Conservation (phyloP, 2,888 invertebrate genomes). For the Leucozona laternaria region DNA sequence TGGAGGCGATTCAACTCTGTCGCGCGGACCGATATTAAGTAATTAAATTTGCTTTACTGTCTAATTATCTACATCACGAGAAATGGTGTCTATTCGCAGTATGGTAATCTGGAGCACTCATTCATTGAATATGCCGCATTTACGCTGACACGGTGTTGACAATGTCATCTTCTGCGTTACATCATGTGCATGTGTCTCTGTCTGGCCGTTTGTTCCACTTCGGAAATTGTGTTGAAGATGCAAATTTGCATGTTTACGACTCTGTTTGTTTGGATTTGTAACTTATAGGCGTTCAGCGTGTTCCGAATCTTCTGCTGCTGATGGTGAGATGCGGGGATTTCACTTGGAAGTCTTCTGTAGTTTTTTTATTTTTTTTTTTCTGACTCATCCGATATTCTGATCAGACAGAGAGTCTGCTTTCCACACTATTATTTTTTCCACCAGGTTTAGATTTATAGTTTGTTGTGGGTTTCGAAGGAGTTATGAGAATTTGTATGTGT, state of each 20-base stretch:
- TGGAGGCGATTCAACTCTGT: conserved; percentile 1
- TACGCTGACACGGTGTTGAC: conserved; percentile 70
- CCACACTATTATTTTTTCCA: neutral
- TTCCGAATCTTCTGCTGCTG: conserved; percentile 50
- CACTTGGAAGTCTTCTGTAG: conserved; percentile 53
- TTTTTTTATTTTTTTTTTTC: conserved; percentile 9
- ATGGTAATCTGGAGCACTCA: conserved; percentile 60
- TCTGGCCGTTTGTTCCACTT: conserved; percentile 61
- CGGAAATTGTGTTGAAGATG: conserved; percentile 61
- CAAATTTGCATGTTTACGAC: conserved; percentile 69
- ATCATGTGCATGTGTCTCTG: conserved; percentile 59
- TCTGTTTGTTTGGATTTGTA: conserved; percentile 34
- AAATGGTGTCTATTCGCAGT: conserved; percentile 24
- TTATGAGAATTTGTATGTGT: conserved; percentile 27
- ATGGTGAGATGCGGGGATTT: conserved; percentile 39
- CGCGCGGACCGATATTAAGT: conserved; percentile 55
- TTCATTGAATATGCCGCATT: conserved; percentile 56
- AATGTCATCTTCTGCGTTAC: conserved; percentile 67
- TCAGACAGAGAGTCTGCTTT: conserved; percentile 68
- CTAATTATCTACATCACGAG: conserved; percentile 51
- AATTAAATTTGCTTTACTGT: conserved; percentile 65
- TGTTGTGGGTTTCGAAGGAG: conserved; percentile 50
- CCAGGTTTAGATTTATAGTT: conserved; percentile 53
- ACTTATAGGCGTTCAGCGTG: conserved; percentile 21
- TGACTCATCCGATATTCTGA: conserved; percentile 70